Percentiles rank a stretch among this genome's conserved stretches.
These are phyloP conservation scores for Hemicordylus capensis DNA, from an alignment of 2,113 vertebrate genomes.

Conservation along the genomic window DNA sequence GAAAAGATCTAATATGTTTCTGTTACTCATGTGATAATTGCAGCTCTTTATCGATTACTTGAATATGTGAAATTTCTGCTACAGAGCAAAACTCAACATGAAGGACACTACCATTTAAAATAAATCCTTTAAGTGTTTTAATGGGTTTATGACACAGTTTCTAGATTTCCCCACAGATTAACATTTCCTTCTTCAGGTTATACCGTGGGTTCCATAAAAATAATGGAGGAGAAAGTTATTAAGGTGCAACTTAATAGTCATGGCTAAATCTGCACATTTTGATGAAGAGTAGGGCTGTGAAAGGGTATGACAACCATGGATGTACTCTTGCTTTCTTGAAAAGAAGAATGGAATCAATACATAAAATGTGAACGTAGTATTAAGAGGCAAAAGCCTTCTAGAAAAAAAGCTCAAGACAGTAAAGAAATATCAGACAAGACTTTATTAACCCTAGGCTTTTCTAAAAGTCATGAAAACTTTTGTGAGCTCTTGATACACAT, in stretches of 20 bases:
- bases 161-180: background rate
- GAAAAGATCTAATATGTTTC: background rate
- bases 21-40: background rate
- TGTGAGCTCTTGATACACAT: background rate
- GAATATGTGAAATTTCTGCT: background rate
- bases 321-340: background rate
- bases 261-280: conserved; percentile 4
- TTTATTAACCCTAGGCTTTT: background rate
- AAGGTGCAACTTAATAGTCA: conserved; percentile 5
- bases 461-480: background rate
- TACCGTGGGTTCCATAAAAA: background rate
- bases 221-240: background rate
- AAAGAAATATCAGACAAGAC: background rate
- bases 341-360: background rate
- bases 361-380: background rate
- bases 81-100: background rate
- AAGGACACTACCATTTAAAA: background rate
- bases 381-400: background rate
- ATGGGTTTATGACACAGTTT: background rate
- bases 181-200: background rate
- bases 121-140: background rate
- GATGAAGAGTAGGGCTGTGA: background rate
- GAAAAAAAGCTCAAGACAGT: background rate
- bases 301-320: background rate
- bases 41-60: background rate